A percentile compares a stretch with the other conserved stretches of the same genome.
These are phyloP conservation scores for Coracias cyanogaster DNA, from an alignment of 2,797 vertebrate species.

Conservation along the genomic window DNA sequence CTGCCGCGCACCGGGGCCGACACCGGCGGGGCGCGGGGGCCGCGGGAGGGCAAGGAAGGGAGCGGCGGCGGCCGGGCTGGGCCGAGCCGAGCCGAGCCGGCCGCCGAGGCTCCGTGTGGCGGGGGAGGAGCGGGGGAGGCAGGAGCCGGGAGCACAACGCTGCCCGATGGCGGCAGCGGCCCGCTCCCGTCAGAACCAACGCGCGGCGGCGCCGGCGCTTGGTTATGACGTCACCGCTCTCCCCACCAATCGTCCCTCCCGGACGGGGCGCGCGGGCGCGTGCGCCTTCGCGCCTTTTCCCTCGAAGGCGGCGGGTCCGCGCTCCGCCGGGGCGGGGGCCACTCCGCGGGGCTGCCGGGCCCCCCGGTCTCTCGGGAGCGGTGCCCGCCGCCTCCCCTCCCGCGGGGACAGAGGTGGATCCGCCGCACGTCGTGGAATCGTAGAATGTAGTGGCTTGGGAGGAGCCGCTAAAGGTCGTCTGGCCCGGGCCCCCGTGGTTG, in stretches of 20 bases:
- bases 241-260: background rate
- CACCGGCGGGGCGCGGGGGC: too few relatives aligned
- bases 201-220: background rate
- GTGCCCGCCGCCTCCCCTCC: too few relatives aligned
- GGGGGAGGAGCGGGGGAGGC: too few relatives aligned
- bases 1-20: background rate
- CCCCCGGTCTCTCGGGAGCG: too few relatives aligned
- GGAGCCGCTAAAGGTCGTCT: too few relatives aligned
- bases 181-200: rapidly evolving
- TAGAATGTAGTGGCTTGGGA: too few relatives aligned
- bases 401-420: too few relatives aligned
- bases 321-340: background rate
- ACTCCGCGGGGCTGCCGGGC: too few relatives aligned
- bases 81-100: too few relatives aligned
- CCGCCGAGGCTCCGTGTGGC: background rate
- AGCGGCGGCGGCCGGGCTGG: too few relatives aligned
- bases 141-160: background rate
- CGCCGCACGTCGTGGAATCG: too few relatives aligned
- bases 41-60: background rate
- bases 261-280: background rate
- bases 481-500: too few relatives aligned
- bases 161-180: background rate
- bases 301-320: rapidly evolving
- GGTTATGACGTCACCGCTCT: background rate
- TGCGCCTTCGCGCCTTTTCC: background rate